These are phyloP conservation scores for Spisula solida DNA, from an alignment of 2,888 invertebrate species.

Conservation along the genomic window DNA sequence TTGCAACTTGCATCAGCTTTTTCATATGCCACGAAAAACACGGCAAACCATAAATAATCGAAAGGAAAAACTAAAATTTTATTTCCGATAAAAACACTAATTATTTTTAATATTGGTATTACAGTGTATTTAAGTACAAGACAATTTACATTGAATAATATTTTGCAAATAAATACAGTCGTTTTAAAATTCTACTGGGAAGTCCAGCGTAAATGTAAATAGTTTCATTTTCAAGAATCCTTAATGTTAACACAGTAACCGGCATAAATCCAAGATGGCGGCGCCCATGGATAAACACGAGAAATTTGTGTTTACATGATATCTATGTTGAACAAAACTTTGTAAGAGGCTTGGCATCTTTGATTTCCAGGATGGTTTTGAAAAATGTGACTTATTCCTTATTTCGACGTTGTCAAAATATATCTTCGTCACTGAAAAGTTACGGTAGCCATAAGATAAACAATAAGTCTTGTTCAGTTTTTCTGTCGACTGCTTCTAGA, in stretches of 20 bases:
- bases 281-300: constrained; percentile 79
- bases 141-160: not conserved
- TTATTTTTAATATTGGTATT: not conserved
- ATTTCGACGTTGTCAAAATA: constrained; percentile 15
- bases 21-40: constrained; percentile 68
- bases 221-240: constrained; percentile 13
- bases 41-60: constrained; percentile 45
- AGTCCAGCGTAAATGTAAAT: not conserved
- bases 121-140: not conserved
- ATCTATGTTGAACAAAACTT: not conserved
- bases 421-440: constrained; percentile 17
- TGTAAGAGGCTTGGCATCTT: not conserved
- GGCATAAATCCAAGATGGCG: constrained; percentile 79
- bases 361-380: not conserved
- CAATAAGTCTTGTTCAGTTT: not conserved
- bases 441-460: not conserved
- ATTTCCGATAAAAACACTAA: constrained; percentile 17
- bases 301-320: not conserved
- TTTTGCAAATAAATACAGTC: not conserved
- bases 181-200: not conserved
- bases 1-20: constrained; percentile 65
- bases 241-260: not conserved
- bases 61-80: constrained; percentile 43
- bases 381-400: constrained; percentile 40
- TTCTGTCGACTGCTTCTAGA: not conserved